Percentiles rank a stretch among this genome's conserved stretches.
Evolutionary conservation across 2,113 vertebrate species (phyloP).

Genomic region (Corythornis cristatus): DNA sequence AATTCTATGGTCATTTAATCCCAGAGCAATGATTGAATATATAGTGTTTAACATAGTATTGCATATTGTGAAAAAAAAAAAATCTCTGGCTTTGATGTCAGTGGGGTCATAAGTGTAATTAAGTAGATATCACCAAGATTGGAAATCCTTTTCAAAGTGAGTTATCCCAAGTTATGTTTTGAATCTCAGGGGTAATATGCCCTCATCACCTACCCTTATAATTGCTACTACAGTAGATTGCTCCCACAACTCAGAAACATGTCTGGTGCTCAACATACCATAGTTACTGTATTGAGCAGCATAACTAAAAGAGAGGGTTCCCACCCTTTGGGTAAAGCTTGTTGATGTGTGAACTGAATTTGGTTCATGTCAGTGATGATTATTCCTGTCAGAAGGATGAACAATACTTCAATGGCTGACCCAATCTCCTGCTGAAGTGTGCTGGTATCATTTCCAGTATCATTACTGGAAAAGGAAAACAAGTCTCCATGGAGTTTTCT

Average conservation of each 20-base stretch:
- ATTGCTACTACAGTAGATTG: not conserved
- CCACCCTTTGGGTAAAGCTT: not conserved
- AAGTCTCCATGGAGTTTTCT: not conserved
- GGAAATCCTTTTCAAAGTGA: not conserved
- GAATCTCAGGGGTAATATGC: not conserved
- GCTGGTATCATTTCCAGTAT: not conserved
- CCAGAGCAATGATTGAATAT: not conserved
- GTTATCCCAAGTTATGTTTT: not conserved
- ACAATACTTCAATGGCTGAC: not conserved
- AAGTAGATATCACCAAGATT: not conserved
- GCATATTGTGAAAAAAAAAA: not conserved
- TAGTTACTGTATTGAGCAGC: not conserved
- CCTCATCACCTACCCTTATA: not conserved
- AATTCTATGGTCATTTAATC: not conserved
- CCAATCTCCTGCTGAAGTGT: not conserved
- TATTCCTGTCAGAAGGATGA: not conserved
- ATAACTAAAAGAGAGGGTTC: not conserved
- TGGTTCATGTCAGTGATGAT: not conserved
- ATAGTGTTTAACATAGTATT: not conserved
- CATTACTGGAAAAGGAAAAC: not conserved
- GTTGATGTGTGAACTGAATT: not conserved
- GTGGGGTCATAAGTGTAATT: not conserved
- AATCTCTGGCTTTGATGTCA: not conserved
- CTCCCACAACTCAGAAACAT: not conserved
- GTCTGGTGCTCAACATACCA: not conserved